phyloP scores from a whole-genome alignment of 2,888 invertebrate species.

The Morpho deidamia region DNA sequence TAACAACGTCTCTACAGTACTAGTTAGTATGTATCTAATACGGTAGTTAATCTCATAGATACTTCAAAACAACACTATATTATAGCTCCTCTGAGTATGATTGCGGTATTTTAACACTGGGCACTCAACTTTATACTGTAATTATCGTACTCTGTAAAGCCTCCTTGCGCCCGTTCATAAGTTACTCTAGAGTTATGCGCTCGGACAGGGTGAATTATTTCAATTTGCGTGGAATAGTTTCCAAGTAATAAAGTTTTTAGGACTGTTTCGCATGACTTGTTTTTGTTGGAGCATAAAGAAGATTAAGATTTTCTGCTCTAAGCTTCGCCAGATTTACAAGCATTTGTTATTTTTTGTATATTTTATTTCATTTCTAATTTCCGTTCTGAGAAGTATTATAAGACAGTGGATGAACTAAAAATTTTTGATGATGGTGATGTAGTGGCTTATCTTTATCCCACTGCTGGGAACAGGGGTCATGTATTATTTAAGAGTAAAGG shows the following conservation, averaged over 20 bases:
- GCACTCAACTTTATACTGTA: conserved; percentile 8
- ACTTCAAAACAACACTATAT: not conserved
- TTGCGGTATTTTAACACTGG: conserved; percentile 4
- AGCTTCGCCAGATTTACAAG: conserved; percentile 3
- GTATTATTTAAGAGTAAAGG: too few species aligned
- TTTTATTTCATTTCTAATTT: too few species aligned
- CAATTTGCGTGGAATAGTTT: conserved; percentile 63
- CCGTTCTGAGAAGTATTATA: too few species aligned
- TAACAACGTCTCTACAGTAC: too few species aligned
- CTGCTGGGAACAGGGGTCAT: too few species aligned
- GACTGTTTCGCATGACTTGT: conserved; percentile 51
- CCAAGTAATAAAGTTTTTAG: conserved; percentile 53
- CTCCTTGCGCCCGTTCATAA: conserved; percentile 42
- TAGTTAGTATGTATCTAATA: too few species aligned
- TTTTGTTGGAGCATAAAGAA: conserved; percentile 37
- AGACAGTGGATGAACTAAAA: too few species aligned
- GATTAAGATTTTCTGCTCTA: conserved; percentile 26
- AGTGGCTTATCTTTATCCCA: too few species aligned
- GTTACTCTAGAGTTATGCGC: conserved; percentile 49
- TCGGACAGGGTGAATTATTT: conserved; percentile 56
- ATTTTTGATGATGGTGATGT: too few species aligned
- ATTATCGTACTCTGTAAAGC: conserved; percentile 38
- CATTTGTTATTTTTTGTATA: too few species aligned
- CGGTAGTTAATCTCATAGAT: not conserved
- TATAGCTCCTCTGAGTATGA: conserved; percentile 4